phyloP scores from a whole-genome alignment of 1,140 invertebrate genomes.

The Drepana arcuata region DNA sequence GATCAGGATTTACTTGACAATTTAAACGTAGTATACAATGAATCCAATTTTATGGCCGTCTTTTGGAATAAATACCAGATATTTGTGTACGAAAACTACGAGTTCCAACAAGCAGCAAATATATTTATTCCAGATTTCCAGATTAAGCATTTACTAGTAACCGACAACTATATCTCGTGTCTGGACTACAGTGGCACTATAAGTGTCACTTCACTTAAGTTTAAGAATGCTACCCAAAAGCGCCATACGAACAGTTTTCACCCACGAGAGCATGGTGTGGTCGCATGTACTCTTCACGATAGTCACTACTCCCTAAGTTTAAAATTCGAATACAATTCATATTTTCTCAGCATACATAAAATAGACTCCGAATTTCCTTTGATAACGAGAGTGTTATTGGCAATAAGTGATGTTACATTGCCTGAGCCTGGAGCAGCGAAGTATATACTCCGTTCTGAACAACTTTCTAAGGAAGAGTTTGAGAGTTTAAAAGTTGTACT shows the following conservation, averaged over 20 bases:
- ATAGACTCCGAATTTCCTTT: conserved; percentile 24
- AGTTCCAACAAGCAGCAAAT: conserved; percentile 20
- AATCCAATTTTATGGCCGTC: conserved; percentile 16
- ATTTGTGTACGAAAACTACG: conserved; percentile 33
- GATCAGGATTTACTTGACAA: conserved; percentile 17
- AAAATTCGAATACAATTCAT: conserved; percentile 20
- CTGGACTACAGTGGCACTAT: conserved; percentile 34
- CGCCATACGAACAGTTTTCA: conserved; percentile 27
- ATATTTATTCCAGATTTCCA: conserved; percentile 29
- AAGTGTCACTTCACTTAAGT: conserved; percentile 30
- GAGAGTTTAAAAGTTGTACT: conserved; percentile 21
- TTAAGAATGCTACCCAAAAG: conserved; percentile 35
- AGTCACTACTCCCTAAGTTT: conserved; percentile 22
- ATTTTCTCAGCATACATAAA: conserved; percentile 26
- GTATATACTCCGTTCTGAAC: no score
- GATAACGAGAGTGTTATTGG: no score
- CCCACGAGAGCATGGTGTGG: conserved; percentile 17
- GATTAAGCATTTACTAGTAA: conserved; percentile 23
- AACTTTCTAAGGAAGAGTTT: no score
- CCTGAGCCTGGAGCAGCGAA: no score
- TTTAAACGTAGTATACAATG: conserved; percentile 29
- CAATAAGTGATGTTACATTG: no score
- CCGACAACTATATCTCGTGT: conserved; percentile 35
- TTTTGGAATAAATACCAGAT: conserved; percentile 55
- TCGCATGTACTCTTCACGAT: conserved; percentile 11